Evolutionary conservation across 2,797 vertebrate genomes (phyloP).

Genomic region (Chrysocyon brachyurus): DNA sequence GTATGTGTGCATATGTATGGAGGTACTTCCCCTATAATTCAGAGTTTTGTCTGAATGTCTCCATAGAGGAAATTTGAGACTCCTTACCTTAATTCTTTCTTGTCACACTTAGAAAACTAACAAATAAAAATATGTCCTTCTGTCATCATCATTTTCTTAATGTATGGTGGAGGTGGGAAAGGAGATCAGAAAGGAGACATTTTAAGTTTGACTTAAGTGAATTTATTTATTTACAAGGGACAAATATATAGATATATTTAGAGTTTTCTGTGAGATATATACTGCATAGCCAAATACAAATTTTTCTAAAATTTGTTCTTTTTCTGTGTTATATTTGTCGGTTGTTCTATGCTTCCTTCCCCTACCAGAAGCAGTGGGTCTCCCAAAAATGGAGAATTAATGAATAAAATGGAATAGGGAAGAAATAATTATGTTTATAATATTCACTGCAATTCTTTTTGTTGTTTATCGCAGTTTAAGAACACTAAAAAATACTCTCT

Average conservation of each 20-base stretch:
- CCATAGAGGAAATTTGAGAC: neutral
- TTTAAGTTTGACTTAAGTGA: neutral
- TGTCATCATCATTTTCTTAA: neutral
- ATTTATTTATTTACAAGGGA: neutral
- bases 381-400: neutral
- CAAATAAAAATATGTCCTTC: neutral
- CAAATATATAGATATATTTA: neutral
- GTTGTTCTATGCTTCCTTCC: neutral
- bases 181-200: neutral
- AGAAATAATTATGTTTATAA: neutral
- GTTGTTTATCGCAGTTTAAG: neutral
- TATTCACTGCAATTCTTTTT: neutral
- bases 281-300: neutral
- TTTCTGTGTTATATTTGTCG: neutral
- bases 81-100: neutral
- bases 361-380: rapidly evolving
- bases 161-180: neutral
- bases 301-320: neutral
- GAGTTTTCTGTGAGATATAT: neutral
- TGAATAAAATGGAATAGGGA: neutral
- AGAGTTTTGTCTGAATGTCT: neutral
- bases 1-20: neutral
- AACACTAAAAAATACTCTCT: neutral
- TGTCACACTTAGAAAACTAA: neutral
- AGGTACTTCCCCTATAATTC: neutral